Conservation (phyloP, 1,140 invertebrate genomes). For the Drosophila funebris region DNA sequence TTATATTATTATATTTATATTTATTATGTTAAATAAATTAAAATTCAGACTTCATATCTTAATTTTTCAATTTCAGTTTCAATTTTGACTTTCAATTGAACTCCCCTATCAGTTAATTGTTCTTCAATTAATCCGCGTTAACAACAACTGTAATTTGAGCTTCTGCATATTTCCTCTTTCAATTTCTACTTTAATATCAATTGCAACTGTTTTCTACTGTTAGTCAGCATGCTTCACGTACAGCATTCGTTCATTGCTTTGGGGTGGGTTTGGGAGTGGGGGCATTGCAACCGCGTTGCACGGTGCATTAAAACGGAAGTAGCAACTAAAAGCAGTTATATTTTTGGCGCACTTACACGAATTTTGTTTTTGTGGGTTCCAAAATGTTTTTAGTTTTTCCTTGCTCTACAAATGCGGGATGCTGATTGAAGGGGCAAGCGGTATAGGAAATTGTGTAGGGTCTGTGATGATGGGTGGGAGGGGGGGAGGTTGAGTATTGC, state of each 20-base stretch:
- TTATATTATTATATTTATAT: too few relatives aligned
- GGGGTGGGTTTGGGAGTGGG: slow-evolving; percentile 16
- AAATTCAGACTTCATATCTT: background rate
- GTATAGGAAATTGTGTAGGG: background rate
- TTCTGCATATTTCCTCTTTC: too few relatives aligned
- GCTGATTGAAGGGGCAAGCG: background rate
- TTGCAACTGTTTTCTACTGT: background rate
- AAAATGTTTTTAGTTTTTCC: slow-evolving; percentile 50
- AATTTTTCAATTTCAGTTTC: background rate
- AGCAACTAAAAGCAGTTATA: slow-evolving; percentile 78
- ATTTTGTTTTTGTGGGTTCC: slow-evolving; percentile 17
- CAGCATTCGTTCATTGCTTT: slow-evolving; percentile 10
- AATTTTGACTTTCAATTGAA: too few relatives aligned
- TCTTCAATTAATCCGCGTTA: too few relatives aligned
- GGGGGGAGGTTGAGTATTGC: background rate
- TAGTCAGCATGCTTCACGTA: slow-evolving; percentile 5
- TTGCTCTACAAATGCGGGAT: slow-evolving; percentile 8
- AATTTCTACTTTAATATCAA: background rate
- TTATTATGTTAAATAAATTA: too few relatives aligned
- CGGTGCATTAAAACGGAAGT: slow-evolving; percentile 75
- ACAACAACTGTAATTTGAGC: too few relatives aligned
- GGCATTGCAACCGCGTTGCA: slow-evolving; percentile 43
- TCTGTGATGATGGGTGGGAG: background rate
- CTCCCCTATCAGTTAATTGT: too few relatives aligned
- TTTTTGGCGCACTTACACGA: slow-evolving; percentile 69